phyloP scores from a whole-genome alignment of 1,140 invertebrate species.

The Teleogryllus occipitalis region DNA sequence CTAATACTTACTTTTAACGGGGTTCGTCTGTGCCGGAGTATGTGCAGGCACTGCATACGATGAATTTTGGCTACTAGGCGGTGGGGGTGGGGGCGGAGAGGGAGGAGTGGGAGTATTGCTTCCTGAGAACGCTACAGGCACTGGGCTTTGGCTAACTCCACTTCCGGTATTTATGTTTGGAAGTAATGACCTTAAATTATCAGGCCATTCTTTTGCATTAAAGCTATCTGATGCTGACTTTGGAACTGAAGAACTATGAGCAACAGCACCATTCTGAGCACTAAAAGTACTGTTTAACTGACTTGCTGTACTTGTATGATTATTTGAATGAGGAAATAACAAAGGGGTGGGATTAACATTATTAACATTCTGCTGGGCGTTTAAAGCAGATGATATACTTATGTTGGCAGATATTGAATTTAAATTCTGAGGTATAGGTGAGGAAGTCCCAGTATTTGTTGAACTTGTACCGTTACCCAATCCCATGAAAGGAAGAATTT shows the following conservation, averaged over 20 bases:
- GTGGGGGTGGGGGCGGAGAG: neutral
- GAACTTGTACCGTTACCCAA: conserved; percentile 35
- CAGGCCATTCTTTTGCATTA: conserved; percentile 30
- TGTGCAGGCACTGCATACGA: conserved; percentile 32
- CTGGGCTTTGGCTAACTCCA: conserved; percentile 25
- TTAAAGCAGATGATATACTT: conserved; percentile 4
- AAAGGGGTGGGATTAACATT: neutral
- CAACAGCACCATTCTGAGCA: conserved; percentile 22
- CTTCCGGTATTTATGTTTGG: conserved; percentile 31
- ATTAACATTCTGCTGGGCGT: neutral
- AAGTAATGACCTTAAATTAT: conserved; percentile 38
- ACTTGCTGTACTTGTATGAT: conserved; percentile 15
- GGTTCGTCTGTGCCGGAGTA: conserved; percentile 15
- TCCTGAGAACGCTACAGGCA: conserved; percentile 38
- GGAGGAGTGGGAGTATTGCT: conserved; percentile 12
- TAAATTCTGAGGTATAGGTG: conserved; percentile 24
- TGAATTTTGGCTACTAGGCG: neutral
- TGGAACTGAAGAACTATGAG: conserved; percentile 7
- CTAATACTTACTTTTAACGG: neutral
- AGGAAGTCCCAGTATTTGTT: conserved; percentile 28
- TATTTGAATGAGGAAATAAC: conserved; percentile 4
- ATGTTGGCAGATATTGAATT: neutral
- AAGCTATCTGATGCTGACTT: conserved; percentile 15
- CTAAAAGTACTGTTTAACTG: conserved; percentile 26
- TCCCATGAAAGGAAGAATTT: conserved; percentile 40